Base-by-base conservation (phyloP, 2,113 vertebrate species). In the Heteronetta atricapilla region DNA sequence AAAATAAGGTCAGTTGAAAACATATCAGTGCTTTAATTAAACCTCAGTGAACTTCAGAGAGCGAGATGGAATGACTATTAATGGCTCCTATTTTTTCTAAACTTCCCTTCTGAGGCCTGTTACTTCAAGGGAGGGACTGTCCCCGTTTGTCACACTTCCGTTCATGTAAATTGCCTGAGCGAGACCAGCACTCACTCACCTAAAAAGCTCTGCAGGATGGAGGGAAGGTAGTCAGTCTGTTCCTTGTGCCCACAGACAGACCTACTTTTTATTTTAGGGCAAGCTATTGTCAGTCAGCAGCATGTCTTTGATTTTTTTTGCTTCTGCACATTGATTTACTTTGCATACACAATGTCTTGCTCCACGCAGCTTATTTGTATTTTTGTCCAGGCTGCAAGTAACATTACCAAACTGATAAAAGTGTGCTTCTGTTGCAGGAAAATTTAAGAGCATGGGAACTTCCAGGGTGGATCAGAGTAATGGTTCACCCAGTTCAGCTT, bases 1-100 rank as follows among this genome's bases (percentile, higher is more conserved):
- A 97, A 98, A 98, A 98, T 92, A 97, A 98, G 97, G 97, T 97
- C 97, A 97, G 36, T 79, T 7, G 42, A 95, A 96, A 97, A 95
- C 89, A 88, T 78, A 95, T 34, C 92, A 96, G 94, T 53, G 73
- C 95, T 95, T 62, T 96, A 96, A 97, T 96, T 97, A 97, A 98
- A 97, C 95, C 94, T 96, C 59, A 23, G 88, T 97, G 97, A 98
- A 97, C 96, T 96, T 94, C 93, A 79, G 88, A 76, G 96, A 87
- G 82, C 3, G 20, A 90, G 95, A 42, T 56, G 70, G 91, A 95
- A 94, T 94, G 95, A 97, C 93, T 96, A 68, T 82, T 84, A 86
- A 88, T 93, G 92, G 89, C 88, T 98, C 94, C 62, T 76, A 90
- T 67, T 98, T 97, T 96, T 95, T 86, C 97, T 98, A 94, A 98